Conservation (phyloP, 1,140 invertebrate species). For the Xylocopa sonorina region DNA sequence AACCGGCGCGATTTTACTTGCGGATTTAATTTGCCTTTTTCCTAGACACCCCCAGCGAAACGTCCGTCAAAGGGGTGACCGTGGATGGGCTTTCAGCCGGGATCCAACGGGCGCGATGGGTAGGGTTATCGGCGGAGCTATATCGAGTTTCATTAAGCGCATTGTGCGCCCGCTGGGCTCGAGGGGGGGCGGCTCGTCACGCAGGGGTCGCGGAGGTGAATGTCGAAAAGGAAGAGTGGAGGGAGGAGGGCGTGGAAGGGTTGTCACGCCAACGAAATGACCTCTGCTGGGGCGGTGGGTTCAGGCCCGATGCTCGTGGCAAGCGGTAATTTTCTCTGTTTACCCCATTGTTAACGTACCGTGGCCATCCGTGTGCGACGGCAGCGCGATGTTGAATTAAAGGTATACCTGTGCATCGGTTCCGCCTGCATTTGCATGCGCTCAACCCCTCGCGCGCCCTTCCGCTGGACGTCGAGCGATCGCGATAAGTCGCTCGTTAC, state of each 20-base stretch:
- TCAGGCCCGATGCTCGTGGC: slow-evolving; percentile 48
- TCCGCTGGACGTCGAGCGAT: neutral
- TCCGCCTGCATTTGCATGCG: neutral
- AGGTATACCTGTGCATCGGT: slow-evolving; percentile 15
- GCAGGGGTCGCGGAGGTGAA: slow-evolving; percentile 46
- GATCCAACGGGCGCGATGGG: slow-evolving; percentile 1
- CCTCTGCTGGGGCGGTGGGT: slow-evolving; percentile 42
- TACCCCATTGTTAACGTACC: slow-evolving; percentile 62
- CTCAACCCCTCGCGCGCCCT: neutral
- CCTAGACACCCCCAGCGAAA: slow-evolving; percentile 43
- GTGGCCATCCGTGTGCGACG: slow-evolving; percentile 24
- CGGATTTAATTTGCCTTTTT: slow-evolving; percentile 70
- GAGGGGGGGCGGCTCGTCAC: slow-evolving; percentile 55
- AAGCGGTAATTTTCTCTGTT: slow-evolving; percentile 70
- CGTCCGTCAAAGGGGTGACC: slow-evolving; percentile 62
- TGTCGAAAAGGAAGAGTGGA: slow-evolving; percentile 36
- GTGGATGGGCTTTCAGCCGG: slow-evolving; percentile 42
- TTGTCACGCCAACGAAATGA: slow-evolving; percentile 66
- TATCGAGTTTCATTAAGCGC: slow-evolving; percentile 74
- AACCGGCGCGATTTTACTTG: slow-evolving; percentile 62
- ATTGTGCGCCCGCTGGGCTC: slow-evolving; percentile 62
- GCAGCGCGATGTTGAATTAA: slow-evolving; percentile 25
- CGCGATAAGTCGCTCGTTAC: slow-evolving; percentile 2
- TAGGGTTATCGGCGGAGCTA: slow-evolving; percentile 61
- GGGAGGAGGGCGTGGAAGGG: slow-evolving; percentile 41